A percentile compares a stretch with the other conserved stretches of the same genome.
Evolutionary conservation across 2,888 invertebrate species (phyloP).

Genomic region (Ormyrus labotus): DNA sequence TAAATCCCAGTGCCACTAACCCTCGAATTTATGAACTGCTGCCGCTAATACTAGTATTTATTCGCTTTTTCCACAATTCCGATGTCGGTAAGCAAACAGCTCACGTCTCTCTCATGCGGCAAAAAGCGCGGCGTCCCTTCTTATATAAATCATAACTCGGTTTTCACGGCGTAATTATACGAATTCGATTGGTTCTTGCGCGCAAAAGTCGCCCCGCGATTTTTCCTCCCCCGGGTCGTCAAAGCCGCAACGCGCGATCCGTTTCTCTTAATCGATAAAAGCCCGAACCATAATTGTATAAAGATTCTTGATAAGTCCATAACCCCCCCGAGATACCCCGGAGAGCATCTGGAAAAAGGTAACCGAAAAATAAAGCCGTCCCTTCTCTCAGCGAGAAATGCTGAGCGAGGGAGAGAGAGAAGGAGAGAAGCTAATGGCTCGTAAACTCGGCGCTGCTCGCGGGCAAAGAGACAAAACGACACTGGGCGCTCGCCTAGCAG

Average conservation of each 20-base stretch:
- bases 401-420: not conserved
- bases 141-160: not conserved
- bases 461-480: slow-evolving; percentile 30
- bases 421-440: slow-evolving; percentile 19
- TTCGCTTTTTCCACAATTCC: too few species aligned
- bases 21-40: too few species aligned
- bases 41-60: too few species aligned
- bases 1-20: too few species aligned
- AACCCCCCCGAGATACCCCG: not conserved
- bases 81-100: too few species aligned
- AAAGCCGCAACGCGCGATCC: not conserved
- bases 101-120: too few species aligned
- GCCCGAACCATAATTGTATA: not conserved
- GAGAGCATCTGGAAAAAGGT: too few species aligned
- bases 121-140: too few species aligned
- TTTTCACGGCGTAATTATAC: not conserved
- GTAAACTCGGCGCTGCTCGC: slow-evolving; percentile 5
- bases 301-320: slow-evolving; percentile 2
- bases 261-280: slow-evolving; percentile 17
- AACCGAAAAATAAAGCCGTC: not conserved
- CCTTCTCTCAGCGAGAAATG: not conserved
- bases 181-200: not conserved
- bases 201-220: too few species aligned
- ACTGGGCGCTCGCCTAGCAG: not conserved
- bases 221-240: too few species aligned